Conservation (phyloP, 37 sponge, comb jelly and placozoan species). For the Amphimedon queenslandica region DNA sequence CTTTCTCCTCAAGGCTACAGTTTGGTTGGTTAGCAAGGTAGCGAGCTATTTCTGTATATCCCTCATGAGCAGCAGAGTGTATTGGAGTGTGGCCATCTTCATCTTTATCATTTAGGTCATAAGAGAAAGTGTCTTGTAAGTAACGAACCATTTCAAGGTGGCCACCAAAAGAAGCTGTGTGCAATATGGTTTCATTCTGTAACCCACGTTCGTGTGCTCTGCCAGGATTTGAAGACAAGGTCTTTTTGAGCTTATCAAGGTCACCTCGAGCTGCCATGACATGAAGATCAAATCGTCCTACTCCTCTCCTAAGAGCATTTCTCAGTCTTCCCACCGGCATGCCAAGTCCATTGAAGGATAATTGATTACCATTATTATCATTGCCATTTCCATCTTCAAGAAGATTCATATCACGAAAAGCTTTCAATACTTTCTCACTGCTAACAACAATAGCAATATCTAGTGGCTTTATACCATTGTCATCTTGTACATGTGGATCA, state of each 20-base stretch:
- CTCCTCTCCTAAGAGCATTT: not conserved
- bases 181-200: conserved; percentile 27
- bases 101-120: not conserved
- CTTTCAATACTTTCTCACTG: not conserved
- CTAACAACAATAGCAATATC: conserved; percentile 35
- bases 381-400: not conserved
- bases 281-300: not conserved
- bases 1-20: conserved; percentile 8
- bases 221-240: not conserved
- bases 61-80: conserved; percentile 35
- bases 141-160: conserved; percentile 30
- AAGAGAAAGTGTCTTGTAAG: conserved; percentile 6
- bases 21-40: conserved; percentile 25
- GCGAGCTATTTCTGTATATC: conserved; percentile 5
- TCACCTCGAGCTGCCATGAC: conserved; percentile 12
- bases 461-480: conserved; percentile 33
- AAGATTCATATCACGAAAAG: not conserved
- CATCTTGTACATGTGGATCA: conserved; percentile 25
- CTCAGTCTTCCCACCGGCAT: not conserved
- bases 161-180: conserved; percentile 38
- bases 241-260: conserved; percentile 12
- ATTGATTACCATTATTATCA: not conserved
- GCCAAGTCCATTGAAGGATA: not conserved
- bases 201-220: not conserved
- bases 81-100: conserved; percentile 5